Base-by-base conservation (phyloP, 2,113 vertebrate species). In the Chitala chitala region DNA sequence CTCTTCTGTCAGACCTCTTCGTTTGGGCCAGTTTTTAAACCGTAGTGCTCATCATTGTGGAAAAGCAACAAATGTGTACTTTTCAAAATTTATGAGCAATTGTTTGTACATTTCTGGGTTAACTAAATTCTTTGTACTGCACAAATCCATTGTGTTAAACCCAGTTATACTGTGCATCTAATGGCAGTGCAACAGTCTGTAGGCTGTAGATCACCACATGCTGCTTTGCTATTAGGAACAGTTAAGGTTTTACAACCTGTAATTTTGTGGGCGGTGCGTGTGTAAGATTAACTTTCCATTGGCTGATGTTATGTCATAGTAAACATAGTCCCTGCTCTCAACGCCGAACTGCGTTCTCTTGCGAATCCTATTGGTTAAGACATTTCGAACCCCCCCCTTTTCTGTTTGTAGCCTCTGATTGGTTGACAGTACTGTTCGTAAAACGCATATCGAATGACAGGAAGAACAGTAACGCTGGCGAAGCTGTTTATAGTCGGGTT, bases 291-390 rank as follows among this genome's bases (percentile, higher is more conserved):
- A 73, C 76, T 73, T 77, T 50, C 42, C 51, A 73, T 56, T 66
- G 75, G 58, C 53, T 31, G 9, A 20, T n/a, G 38, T 17, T 26
- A 6, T 59, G 40, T 53, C 46, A 24, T 44, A 68, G n/a, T 24
- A 22, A 53, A 31, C 10, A 29, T 15, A n/a, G 13, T 22, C 7
- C 56, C 26, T 10, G 13, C 17, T 7, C 36, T 13, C 50, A n/a
- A 56, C 20, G 22, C n/a, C 12, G 20, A 24, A 12, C 2, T 55
- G 42, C 46, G 5, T 9, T 15, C 42, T 74, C 24, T 13, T 20
- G 10, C 61, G 0, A 0, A 15, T 12, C 0, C 36, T 38, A 87
- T 87, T 84, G 83, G 87, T 10, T 53, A 0, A 77, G 75, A 86
- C 85, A n/a, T n/a, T n/a, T n/a, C n/a, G n/a, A n/a, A n/a, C n/a